Evolutionary conservation across 2,888 invertebrate genomes (phyloP).

Genomic region (Sesia bembeciformis): DNA sequence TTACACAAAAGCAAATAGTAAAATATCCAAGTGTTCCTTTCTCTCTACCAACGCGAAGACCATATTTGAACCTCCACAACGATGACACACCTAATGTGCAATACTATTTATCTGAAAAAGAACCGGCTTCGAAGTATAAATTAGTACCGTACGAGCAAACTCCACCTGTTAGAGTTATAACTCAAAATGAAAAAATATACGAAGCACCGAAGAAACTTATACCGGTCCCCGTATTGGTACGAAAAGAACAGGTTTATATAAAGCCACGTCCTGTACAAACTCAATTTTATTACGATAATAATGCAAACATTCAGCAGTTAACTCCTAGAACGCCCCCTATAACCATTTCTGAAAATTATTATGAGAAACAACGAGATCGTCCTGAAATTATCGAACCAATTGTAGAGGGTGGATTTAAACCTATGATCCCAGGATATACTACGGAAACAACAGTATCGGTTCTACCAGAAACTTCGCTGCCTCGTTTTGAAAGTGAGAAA

Average conservation of each 20-base stretch:
- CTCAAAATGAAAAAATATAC: constrained; percentile 12
- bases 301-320: constrained; percentile 14
- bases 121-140: constrained; percentile 50
- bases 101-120: constrained; percentile 54
- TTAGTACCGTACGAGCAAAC: constrained; percentile 68
- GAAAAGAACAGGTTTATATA: constrained; percentile 41
- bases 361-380: constrained; percentile 41
- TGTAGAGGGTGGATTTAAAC: constrained; percentile 54
- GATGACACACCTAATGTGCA: constrained; percentile 36
- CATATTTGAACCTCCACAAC: constrained; percentile 38
- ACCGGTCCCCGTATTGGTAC: constrained; percentile 27
- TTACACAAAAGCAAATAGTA: constrained; percentile 29
- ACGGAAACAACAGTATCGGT: constrained; percentile 26
- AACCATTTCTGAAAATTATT: constrained; percentile 54
- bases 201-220: constrained; percentile 8
- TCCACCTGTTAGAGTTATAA: constrained; percentile 42
- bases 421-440: constrained; percentile 26
- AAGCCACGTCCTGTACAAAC: constrained; percentile 44
- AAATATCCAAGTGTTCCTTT: constrained; percentile 32
- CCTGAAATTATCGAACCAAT: constrained; percentile 29
- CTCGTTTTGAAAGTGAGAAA: constrained; percentile 25
- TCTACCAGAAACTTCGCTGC: constrained; percentile 16
- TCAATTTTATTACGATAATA: constrained; percentile 38
- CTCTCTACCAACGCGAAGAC: constrained; percentile 34
- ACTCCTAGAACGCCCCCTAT: constrained; percentile 31